Conservation (phyloP, 2,113 vertebrate species). For the Lamprotornis superbus region DNA sequence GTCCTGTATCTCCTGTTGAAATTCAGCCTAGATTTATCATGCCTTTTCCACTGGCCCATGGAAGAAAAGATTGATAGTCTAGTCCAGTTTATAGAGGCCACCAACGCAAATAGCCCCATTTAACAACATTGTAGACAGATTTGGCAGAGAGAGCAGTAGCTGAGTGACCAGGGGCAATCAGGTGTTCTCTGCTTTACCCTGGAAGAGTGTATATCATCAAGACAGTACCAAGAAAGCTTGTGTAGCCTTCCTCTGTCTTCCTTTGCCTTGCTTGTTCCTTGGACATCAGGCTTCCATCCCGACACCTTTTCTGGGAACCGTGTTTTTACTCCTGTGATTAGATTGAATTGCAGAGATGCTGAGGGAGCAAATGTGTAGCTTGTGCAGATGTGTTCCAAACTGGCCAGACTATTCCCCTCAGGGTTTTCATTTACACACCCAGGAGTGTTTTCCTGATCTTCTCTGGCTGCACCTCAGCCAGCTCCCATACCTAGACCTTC, state of each 20-base stretch:
- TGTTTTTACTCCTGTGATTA: not conserved
- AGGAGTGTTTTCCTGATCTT: not conserved
- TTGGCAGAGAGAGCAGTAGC: not conserved
- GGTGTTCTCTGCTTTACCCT: not conserved
- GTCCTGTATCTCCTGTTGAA: not conserved
- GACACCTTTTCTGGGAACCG: not conserved
- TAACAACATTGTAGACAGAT: slow-evolving; percentile 25
- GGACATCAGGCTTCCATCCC: not conserved
- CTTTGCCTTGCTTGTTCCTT: not conserved
- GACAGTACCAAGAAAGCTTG: not conserved
- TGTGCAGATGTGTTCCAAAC: not conserved
- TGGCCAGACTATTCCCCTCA: not conserved
- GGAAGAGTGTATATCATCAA: not conserved
- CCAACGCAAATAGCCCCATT: slow-evolving; percentile 28
- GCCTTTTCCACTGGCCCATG: slow-evolving; percentile 18
- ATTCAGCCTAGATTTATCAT: slow-evolving; percentile 43
- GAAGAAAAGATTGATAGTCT: slow-evolving; percentile 47
- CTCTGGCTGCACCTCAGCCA: not conserved
- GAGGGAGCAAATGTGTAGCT: not conserved
- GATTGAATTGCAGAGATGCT: not conserved
- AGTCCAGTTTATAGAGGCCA: slow-evolving; percentile 37
- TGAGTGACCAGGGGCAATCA: slow-evolving; percentile 1
- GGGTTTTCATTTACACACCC: not conserved
- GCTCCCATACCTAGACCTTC: not conserved
- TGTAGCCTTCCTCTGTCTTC: not conserved